Base-by-base conservation (phyloP, 1,140 invertebrate species). In the Tetramorium parvispinum region DNA sequence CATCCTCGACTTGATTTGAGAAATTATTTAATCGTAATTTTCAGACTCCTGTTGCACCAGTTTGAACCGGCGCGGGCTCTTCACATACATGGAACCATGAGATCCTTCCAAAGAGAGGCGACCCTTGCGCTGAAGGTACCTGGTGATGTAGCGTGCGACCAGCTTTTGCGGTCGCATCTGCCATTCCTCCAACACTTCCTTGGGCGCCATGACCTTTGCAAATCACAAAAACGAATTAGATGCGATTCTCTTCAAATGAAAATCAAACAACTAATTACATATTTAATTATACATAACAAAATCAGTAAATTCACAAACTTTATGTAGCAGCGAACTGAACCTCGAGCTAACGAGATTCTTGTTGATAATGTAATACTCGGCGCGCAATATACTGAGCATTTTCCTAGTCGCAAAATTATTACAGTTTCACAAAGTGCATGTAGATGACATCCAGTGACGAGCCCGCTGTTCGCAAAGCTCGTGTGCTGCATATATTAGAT, bases 151-250 rank as follows among this genome's bases (percentile, higher is more conserved):
- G 53, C 98, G 96, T 3, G 97, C 96, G 0, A 99, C 97, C 27
- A 99, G 95, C 90, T 97, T 97, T 92, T 99, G 98, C 0, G 99
- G 99, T 89, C 99, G 96, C 77, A 97, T 96, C 94, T 99, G 98
- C 97, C 98, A 99, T 92, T 99, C 98, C 86, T 99, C 97, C 91
- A 99, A 94, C 0, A 98, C 97, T 93, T 98, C 98, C 93, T 99
- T 98, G 1, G 98, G 97, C 43, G 98, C 97, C 83, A 97, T 96
- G 0, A 98, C 97, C 97, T 98, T 91, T 92, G 91, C 78, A 85
- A 75, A 87, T n/a, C 37, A 76, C 2, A 10, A 32, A 27, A 27
- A 53, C 43, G 18, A 11, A 68, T 81, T 13, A 59, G 24, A 70
- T 4, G 2, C 7, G 6, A 21, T 8, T 8, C 51, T 37, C 16